Evolutionary conservation across 2,113 vertebrate genomes (phyloP), one percentile per base, ranked within the genome.

Genomic region (Asarcornis scutulata): DNA sequence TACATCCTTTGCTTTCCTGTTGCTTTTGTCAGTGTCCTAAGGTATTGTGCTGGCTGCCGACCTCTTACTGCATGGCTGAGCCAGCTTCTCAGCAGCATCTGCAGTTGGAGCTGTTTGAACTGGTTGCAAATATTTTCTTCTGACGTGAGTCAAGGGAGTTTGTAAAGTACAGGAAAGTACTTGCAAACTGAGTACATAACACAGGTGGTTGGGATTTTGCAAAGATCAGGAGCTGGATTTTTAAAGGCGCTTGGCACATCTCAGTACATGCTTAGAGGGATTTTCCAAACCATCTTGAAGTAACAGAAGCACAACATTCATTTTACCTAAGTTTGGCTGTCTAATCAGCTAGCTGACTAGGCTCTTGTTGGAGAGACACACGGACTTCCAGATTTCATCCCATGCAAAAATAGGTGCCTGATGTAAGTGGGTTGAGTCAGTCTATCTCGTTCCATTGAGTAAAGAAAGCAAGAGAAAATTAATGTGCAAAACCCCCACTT

Each of bases 151-250:
- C 53, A 53, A 32, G 76, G 69, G 86, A 73, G 42, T 83, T 75
- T 72, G 42, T n/a, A 84, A 84, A 84, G 29, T 17, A 10, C 46
- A 58, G 58, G 75, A 56, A 86, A 82, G 34, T 46, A 34, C 86
- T 91, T 84, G 67, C 50, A 74, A 72, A 73, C 52, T 44, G 92
- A 94, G 32, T 53, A 78, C 29, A 66, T 95, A 91, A 79, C 73
- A 93, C 88, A 94, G 83, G 93, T 91, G 90, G 86, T 46, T 82
- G 86, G 73, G 62, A 88, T 86, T 90, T 94, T 95, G 44, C 42
- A 88, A 83, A 75, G 53, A 75, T 31, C 55, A 78, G 69, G 66
- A 67, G 42, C 42, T 83, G 73, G 87, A 31, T 91, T 94, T 91
- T 94, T 90, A 88, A 88, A 90, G 68, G 42, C 64, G 44, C 34